These are phyloP conservation scores for Elaphurus davidianus DNA, from an alignment of 2,113 vertebrate species.

Conservation along the genomic window DNA sequence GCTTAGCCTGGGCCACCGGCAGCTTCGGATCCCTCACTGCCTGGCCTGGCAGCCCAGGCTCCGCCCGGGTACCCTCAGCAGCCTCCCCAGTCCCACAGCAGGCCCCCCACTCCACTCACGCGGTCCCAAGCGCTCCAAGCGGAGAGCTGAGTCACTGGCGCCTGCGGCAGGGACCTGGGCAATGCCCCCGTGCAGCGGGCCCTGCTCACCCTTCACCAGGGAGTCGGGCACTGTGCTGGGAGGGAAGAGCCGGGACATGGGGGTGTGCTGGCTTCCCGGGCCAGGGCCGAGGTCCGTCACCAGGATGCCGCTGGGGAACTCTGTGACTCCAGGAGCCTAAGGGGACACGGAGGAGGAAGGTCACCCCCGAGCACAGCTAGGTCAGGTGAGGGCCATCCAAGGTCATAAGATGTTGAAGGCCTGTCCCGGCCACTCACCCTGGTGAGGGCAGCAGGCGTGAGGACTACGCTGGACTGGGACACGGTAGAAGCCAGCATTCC, in stretches of 20 bases:
- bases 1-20: not conserved
- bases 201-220: conserved; percentile 89
- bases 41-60: not conserved
- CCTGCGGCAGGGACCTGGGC: conserved; percentile 81
- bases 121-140: not conserved
- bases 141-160: conserved; percentile 82
- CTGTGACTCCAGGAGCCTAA: conserved; percentile 84
- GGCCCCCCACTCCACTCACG: no score
- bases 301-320: conserved; percentile 86
- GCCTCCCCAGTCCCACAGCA: not conserved
- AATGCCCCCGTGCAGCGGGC: conserved; percentile 79
- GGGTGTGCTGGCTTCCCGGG: conserved; percentile 75
- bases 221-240: conserved; percentile 77
- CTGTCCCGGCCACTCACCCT: conserved; percentile 79
- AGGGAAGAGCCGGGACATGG: conserved; percentile 81
- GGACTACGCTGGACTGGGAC: conserved; percentile 87
- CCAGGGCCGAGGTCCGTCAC: conserved; percentile 78
- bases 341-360: conserved; percentile 27
- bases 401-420: not conserved
- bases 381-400: not conserved
- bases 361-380: not conserved
- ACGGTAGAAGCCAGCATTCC: conserved; percentile 83
- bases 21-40: not conserved
- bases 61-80: accelerated
- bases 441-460: conserved; percentile 86